Conservation (phyloP, 1,140 invertebrate species). For the Stratiolaelaps scimitus region DNA sequence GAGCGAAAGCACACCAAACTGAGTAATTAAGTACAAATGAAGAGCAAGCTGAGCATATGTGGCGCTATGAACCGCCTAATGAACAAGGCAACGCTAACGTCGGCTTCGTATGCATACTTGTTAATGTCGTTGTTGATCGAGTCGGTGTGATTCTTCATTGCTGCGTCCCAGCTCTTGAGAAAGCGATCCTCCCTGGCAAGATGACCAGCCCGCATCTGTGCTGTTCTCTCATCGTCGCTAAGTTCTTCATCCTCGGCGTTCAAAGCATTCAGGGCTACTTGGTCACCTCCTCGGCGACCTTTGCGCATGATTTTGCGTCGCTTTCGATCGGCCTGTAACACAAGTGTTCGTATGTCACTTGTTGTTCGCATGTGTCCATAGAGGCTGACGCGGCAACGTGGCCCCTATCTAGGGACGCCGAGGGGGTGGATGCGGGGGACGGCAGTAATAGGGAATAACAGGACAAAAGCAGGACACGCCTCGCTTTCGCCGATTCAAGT, state of each 20-base stretch:
- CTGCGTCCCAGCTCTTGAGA: conserved; percentile 62
- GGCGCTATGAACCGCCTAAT: too few species aligned
- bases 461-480: too few species aligned
- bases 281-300: conserved; percentile 51
- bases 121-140: conserved; percentile 79
- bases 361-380: too few species aligned
- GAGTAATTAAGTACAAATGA: too few species aligned
- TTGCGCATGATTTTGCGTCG: conserved; percentile 57
- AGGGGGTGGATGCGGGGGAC: too few species aligned
- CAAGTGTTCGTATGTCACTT: conserved; percentile 28
- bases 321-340: conserved; percentile 51
- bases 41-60: too few species aligned
- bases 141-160: conserved; percentile 70
- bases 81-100: too few species aligned
- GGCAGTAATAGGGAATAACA: too few species aligned
- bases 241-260: conserved; percentile 49
- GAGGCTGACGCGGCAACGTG: too few species aligned
- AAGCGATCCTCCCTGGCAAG: conserved; percentile 57
- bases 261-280: conserved; percentile 57
- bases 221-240: conserved; percentile 46
- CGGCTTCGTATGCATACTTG: conserved; percentile 48
- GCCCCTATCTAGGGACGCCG: too few species aligned
- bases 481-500: too few species aligned
- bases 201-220: conserved; percentile 56
- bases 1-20: too few species aligned